Conservation (phyloP, 2,888 invertebrate genomes). For the Melanostoma scalare region DNA sequence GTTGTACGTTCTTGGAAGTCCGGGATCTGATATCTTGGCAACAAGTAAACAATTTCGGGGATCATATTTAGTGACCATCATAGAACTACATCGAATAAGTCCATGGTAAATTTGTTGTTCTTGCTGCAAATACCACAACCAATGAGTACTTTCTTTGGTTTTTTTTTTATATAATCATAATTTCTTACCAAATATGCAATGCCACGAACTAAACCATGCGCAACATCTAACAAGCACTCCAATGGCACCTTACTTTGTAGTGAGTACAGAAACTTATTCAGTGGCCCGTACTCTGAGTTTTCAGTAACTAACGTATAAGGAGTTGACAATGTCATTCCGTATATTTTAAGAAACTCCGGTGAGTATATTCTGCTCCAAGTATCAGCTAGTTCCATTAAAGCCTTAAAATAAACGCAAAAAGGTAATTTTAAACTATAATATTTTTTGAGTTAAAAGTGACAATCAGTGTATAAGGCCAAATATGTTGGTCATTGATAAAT, state of each 20-base stretch:
- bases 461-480: too few species aligned
- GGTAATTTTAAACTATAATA: not conserved
- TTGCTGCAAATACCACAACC: constrained; percentile 82
- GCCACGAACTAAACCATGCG: constrained; percentile 91
- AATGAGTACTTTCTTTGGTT: constrained; percentile 3
- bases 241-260: constrained; percentile 83
- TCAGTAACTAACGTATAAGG: constrained; percentile 92
- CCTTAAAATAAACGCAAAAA: constrained; percentile 81
- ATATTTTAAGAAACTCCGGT: constrained; percentile 88
- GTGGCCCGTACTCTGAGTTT: constrained; percentile 89
- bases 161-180: not conserved
- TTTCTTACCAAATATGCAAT: constrained; percentile 90
- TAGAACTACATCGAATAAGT: constrained; percentile 90
- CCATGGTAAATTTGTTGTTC: constrained; percentile 93
- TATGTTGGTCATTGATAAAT: too few species aligned
- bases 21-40: constrained; percentile 93
- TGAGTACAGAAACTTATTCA: constrained; percentile 84
- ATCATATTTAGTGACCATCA: constrained; percentile 90
- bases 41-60: constrained; percentile 85
- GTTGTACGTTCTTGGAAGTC: constrained; percentile 85
- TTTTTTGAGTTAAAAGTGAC: not conserved
- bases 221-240: constrained; percentile 91
- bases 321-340: constrained; percentile 89
- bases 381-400: constrained; percentile 89
- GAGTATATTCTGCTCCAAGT: constrained; percentile 91